Evolutionary conservation across 2,113 vertebrate species (phyloP).

Genomic region (Amblyopsis rosae): DNA sequence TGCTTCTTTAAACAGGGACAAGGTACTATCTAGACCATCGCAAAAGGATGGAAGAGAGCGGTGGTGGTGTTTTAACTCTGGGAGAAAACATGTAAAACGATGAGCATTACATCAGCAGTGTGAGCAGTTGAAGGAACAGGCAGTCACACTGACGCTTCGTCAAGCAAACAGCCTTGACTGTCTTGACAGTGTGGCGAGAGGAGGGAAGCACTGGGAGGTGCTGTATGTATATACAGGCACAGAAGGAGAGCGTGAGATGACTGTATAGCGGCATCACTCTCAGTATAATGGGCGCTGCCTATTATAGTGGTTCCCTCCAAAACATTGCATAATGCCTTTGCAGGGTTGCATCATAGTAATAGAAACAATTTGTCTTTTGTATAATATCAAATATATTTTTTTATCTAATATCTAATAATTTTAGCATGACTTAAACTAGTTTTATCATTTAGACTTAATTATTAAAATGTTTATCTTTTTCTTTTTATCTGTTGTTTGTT

Average conservation of each 20-base stretch:
- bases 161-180: neutral
- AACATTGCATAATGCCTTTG: no score
- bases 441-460: no score
- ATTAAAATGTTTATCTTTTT: no score
- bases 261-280: conserved; percentile 1
- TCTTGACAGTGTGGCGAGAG: conserved; percentile 9
- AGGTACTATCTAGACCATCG: neutral
- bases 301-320: no score
- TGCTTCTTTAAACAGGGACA: neutral
- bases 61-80: neutral
- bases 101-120: conserved; percentile 29
- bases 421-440: no score
- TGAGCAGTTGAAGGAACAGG: neutral
- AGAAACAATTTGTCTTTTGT: no score
- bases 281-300: neutral
- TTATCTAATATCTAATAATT: no score
- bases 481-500: no score
- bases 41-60: neutral
- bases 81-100: conserved; percentile 17
- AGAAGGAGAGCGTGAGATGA: conserved; percentile 8
- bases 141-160: conserved; percentile 3
- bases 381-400: no score
- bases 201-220: neutral
- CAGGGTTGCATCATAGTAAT: no score
- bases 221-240: no score